Conservation (phyloP, 2,113 vertebrate genomes). For the Anhinga rufa region DNA sequence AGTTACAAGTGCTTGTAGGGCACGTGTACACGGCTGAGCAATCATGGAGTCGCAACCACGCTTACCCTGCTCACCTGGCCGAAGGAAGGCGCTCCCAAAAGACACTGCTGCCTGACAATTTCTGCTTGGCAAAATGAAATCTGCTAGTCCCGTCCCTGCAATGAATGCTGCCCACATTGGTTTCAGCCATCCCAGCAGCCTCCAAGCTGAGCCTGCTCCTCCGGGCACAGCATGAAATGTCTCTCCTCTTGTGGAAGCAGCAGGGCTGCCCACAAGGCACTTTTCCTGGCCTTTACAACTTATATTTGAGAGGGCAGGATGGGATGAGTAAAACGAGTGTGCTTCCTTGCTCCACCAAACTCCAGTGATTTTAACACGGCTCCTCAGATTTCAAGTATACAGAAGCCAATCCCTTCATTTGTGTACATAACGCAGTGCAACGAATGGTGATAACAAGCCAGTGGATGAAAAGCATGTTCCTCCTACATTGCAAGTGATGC, state of each 20-base stretch:
- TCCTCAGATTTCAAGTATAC: background rate
- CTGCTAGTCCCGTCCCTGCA: background rate
- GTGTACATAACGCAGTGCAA: too few species aligned
- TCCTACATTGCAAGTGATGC: background rate
- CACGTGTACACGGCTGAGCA: fast-evolving
- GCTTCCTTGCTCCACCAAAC: background rate
- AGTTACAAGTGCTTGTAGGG: background rate
- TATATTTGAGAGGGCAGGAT: background rate
- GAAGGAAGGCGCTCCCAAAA: background rate
- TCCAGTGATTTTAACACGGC: background rate
- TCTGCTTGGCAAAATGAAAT: background rate
- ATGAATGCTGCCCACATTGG: background rate
- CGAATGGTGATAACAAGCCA: background rate
- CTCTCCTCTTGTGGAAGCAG: background rate
- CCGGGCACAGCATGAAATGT: background rate
- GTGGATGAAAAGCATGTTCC: background rate
- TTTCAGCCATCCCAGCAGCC: background rate
- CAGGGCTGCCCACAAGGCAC: background rate
- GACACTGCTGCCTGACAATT: background rate
- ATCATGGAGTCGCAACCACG: fast-evolving
- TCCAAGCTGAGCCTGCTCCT: background rate
- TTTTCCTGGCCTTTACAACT: background rate
- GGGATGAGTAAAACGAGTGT: background rate
- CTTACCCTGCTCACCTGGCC: background rate
- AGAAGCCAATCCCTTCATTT: background rate